phyloP scores from a whole-genome alignment of 2,113 vertebrate species.

The Apodemus sylvaticus region DNA sequence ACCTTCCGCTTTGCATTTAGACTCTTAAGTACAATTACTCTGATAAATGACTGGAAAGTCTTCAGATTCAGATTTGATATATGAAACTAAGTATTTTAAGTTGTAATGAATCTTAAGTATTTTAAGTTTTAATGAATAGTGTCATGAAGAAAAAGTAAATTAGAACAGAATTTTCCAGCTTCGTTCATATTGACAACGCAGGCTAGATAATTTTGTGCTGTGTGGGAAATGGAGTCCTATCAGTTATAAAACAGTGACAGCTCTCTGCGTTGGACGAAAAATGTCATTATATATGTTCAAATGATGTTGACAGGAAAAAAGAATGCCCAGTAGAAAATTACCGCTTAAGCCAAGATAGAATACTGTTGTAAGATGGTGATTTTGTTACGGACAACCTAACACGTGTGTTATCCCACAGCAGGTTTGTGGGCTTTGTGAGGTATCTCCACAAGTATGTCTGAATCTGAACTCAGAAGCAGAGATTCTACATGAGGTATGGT shows the following conservation, averaged over 20 bases:
- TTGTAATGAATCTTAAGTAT: background rate
- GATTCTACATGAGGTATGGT: background rate
- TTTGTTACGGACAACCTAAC: background rate
- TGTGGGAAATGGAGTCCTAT: too few relatives aligned
- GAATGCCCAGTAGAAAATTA: background rate
- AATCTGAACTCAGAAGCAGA: background rate
- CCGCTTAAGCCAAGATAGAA: background rate
- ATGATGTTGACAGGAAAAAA: background rate
- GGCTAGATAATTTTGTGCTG: background rate
- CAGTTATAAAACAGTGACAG: background rate
- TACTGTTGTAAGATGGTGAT: background rate
- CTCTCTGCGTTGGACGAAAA: background rate
- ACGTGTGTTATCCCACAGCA: background rate
- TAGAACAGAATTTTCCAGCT: background rate
- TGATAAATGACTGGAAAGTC: conserved; percentile 5
- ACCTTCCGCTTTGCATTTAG: conserved; percentile 5
- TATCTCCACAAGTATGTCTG: background rate
- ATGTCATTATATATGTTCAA: background rate
- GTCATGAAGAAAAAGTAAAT: background rate
- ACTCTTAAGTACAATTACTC: background rate
- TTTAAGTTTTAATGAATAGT: background rate
- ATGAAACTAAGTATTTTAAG: background rate
- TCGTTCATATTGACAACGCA: background rate
- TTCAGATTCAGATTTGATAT: conserved; percentile 12
- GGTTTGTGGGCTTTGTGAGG: background rate